Evolutionary conservation across 2,888 invertebrate species (phyloP).

Genomic region (Hypena proboscidalis): DNA sequence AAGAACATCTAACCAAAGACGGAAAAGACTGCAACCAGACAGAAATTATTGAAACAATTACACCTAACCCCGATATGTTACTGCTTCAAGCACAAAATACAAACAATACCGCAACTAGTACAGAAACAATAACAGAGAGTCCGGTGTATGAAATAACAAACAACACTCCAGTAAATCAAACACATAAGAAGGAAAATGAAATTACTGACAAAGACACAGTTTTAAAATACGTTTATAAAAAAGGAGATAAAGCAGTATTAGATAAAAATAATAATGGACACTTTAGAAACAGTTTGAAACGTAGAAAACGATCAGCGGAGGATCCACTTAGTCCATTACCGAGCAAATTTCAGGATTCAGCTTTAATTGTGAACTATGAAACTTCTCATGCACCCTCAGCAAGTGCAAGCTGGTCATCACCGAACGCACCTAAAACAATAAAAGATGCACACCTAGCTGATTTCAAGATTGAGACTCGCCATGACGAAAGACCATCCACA

Average conservation of each 20-base stretch:
- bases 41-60: conserved; percentile 12
- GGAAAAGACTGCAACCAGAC: conserved; percentile 25
- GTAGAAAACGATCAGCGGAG: conserved; percentile 55
- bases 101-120: conserved; percentile 5
- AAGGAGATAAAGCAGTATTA: conserved; percentile 37
- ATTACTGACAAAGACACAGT: conserved; percentile 50
- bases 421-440: conserved; percentile 48
- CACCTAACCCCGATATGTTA: conserved; percentile 22
- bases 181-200: conserved; percentile 34
- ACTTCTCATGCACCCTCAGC: conserved; percentile 55
- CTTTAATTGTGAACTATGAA: conserved; percentile 64
- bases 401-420: conserved; percentile 36
- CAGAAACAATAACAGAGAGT: too few relatives aligned
- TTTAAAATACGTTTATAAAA: conserved; percentile 67
- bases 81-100: conserved; percentile 16
- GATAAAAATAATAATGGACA: conserved; percentile 54
- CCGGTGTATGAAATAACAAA: not conserved
- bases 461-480: conserved; percentile 69
- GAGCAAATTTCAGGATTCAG: conserved; percentile 43
- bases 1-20: conserved; percentile 15
- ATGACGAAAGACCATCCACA: conserved; percentile 44
- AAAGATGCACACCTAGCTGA: conserved; percentile 63
- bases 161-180: conserved; percentile 17
- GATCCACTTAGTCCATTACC: conserved; percentile 30
- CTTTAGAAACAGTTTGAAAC: conserved; percentile 61